Conservation (phyloP, 2,113 vertebrate species). For the Pipra filicauda region DNA sequence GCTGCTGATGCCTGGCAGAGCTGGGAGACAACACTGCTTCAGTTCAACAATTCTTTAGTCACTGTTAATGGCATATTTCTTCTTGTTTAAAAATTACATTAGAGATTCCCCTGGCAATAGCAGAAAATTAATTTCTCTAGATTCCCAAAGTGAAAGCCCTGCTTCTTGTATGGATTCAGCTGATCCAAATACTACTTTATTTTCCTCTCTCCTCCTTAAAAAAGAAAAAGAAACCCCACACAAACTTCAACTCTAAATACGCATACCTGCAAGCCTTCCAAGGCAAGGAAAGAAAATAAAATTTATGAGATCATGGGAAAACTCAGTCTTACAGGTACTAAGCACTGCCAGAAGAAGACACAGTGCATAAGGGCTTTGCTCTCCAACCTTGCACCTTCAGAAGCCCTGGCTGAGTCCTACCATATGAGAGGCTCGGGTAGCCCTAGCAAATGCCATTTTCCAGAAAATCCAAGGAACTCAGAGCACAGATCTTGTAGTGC, state of each 20-base stretch:
- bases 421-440: neutral
- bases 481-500: neutral
- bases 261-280: neutral
- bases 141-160: neutral
- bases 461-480: neutral
- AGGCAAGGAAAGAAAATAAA: neutral
- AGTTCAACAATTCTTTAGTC: neutral
- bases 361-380: neutral
- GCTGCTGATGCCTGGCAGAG: neutral
- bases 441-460: neutral
- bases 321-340: neutral
- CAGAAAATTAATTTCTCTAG: neutral
- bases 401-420: neutral
- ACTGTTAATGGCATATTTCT: neutral
- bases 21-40: neutral
- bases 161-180: neutral
- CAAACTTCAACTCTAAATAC: neutral
- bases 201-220: neutral
- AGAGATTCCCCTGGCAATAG: neutral
- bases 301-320: neutral
- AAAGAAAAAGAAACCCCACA: accelerated
- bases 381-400: neutral
- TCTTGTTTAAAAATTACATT: neutral
- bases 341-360: neutral
- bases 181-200: neutral